Evolutionary conservation across 2,797 vertebrate species (phyloP).

Genomic region (Myotis daubentonii): DNA sequence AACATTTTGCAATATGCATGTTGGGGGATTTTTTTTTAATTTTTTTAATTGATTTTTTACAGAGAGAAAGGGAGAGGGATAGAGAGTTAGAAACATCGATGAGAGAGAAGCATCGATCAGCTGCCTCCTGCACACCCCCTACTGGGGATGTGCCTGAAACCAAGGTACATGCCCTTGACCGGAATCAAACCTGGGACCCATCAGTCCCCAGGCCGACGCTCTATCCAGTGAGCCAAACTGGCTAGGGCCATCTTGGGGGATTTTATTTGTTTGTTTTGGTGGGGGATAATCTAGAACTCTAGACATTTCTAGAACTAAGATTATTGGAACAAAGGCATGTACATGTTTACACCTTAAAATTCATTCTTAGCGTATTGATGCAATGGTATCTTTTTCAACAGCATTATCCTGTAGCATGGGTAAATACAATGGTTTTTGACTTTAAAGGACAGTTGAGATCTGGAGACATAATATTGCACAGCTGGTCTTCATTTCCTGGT

Average conservation of each 20-base stretch:
- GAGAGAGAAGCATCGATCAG: too few relatives aligned
- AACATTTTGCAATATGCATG: background rate
- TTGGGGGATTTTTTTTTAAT: background rate
- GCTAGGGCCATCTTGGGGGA: too few relatives aligned
- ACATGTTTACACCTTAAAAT: background rate
- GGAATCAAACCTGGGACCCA: too few relatives aligned
- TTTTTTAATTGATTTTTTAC: background rate
- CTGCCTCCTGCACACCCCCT: too few relatives aligned
- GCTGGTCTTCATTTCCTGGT: conserved; percentile 99
- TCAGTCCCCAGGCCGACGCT: too few relatives aligned
- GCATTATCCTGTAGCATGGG: conserved; percentile 99
- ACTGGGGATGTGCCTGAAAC: too few relatives aligned
- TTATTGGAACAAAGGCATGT: background rate
- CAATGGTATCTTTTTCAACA: conserved; percentile 79
- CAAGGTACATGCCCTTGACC: too few relatives aligned
- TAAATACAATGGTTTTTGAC: conserved; percentile 99
- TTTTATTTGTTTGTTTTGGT: too few relatives aligned
- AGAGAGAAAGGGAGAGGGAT: too few relatives aligned
- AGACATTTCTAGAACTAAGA: conserved; percentile 7
- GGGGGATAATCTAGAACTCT: background rate
- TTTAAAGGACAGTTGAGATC: conserved; percentile 97
- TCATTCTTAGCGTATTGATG: background rate
- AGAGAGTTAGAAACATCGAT: too few relatives aligned
- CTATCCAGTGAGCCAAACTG: too few relatives aligned
- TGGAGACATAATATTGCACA: conserved; percentile 93